These are phyloP conservation scores for Anneissia japonica DNA, from an alignment of 35 echinoderm and acorn worm species.

Conservation along the genomic window DNA sequence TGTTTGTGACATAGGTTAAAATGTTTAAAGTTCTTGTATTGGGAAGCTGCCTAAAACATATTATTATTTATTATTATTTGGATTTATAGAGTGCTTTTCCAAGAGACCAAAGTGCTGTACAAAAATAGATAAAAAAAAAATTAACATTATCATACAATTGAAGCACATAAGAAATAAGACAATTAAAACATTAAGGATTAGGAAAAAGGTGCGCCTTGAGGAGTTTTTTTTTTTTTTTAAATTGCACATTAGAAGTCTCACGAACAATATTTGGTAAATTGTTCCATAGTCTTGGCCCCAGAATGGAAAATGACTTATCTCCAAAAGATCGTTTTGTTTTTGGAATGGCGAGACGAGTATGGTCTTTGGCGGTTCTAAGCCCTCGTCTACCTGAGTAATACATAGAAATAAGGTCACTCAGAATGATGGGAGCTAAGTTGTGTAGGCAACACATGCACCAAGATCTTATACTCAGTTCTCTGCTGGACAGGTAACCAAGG, in stretches of 20 bases:
- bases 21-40: no score
- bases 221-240: not conserved
- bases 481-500: conserved; percentile 50
- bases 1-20: no score
- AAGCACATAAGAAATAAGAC: no score
- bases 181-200: no score
- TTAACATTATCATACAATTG: no score
- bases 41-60: no score
- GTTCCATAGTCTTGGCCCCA: not conserved
- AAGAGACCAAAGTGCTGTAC: no score
- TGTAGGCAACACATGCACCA: conserved; percentile 28
- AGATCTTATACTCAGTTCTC: not conserved
- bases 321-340: not conserved
- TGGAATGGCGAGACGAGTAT: not conserved
- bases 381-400: not conserved
- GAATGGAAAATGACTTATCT: not conserved
- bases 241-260: not conserved
- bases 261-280: not conserved
- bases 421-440: not conserved
- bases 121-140: no score
- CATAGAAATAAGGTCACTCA: not conserved
- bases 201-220: not conserved
- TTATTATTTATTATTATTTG: no score
- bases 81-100: no score
- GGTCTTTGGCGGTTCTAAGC: not conserved